These are phyloP conservation scores for Heliocidaris tuberculata DNA, from an alignment of 35 echinoderm and acorn worm genomes.

Conservation along the genomic window DNA sequence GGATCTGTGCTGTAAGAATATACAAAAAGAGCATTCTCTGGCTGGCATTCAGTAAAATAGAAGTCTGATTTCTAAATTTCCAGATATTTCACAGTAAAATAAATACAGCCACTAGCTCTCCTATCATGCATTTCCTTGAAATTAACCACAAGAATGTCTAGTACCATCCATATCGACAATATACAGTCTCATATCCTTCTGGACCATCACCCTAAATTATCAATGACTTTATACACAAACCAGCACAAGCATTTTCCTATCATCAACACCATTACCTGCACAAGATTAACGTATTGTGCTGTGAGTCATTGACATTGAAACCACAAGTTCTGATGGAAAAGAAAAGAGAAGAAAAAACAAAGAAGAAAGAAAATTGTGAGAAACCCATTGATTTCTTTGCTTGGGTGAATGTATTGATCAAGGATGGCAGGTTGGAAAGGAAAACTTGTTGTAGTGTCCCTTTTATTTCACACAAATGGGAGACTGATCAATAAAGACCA, in stretches of 20 bases:
- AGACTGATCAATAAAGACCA: slow-evolving; percentile 3
- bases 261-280: background rate
- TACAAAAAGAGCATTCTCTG: too few species aligned
- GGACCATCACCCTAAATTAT: background rate
- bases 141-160: too few species aligned
- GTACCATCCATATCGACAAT: too few species aligned
- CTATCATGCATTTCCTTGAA: too few species aligned
- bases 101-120: too few species aligned
- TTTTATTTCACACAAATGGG: background rate
- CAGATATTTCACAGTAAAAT: too few species aligned
- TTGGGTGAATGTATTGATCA: background rate
- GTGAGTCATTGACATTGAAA: background rate
- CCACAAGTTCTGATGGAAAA: background rate
- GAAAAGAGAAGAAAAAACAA: background rate
- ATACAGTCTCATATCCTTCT: background rate
- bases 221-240: background rate
- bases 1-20: too few species aligned
- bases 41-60: too few species aligned
- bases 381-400: slow-evolving; percentile 6
- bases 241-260: background rate
- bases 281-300: background rate
- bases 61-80: too few species aligned
- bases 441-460: background rate
- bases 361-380: background rate
- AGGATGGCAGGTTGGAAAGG: background rate